Evolutionary conservation across 2,888 invertebrate genomes (phyloP), one percentile per base, ranked within the genome.

Genomic region (Oscheius sp.): DNA sequence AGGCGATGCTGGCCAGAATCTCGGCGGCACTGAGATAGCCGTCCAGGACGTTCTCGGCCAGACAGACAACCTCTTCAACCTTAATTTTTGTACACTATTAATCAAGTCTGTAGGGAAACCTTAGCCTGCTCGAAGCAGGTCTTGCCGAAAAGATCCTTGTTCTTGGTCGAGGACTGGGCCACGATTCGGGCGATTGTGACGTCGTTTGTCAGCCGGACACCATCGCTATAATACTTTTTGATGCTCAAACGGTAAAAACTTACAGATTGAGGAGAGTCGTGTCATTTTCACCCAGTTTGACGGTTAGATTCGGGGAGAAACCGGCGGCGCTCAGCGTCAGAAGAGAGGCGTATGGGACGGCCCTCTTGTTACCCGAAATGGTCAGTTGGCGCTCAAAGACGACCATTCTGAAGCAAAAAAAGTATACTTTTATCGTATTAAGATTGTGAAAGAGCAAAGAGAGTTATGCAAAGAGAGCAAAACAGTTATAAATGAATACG

Each of bases 121-220:
- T 75, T 51, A 9, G 80, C 83, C 47, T 71, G 72, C 58, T 86
- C 83, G 57, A 72, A 53, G 9, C 73, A 11, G 2, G 53, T 70
- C 21, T 75, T 72, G 57, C 86, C 86, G 7, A 81, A 62, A 29
- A 86, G 79, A n/a, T 79, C 76, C 13, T 74, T 74, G 33, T 73
- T 73, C 9, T 71, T 73, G 21, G 47, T 37, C 2, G 79, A 73
- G n/a, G 76, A 78, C 37, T 80, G 79, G 37, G 84, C 80, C 47
- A 86, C 74, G 57, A 84, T 74, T 10, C 82, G 73, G 10, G 86
- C 82, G 66, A 86, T 84, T 42, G 79, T 68, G 13, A 84, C 65
- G 50, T 86, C 86, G 70, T 81, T 84, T 7, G 72, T 63, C 5
- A 85, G 21, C 10, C 58, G 51, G 60, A 77, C 79, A 60, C 85